Base-by-base conservation (phyloP, 2,888 invertebrate species). In the Morpho achilles region DNA sequence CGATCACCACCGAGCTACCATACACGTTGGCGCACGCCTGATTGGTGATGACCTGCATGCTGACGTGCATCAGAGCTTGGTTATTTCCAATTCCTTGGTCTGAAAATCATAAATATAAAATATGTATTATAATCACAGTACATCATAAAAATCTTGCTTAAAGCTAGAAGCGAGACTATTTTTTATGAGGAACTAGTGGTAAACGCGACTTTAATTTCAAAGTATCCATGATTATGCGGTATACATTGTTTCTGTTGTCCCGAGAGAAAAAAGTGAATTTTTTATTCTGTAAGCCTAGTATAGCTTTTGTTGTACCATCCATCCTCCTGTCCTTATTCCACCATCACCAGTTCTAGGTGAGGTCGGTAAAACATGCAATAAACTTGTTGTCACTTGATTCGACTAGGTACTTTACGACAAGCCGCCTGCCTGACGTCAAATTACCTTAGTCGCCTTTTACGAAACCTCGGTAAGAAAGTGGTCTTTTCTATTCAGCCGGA, bases 1-100 rank as follows among this genome's bases (percentile, higher is more conserved):
- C 61, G 4, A 73, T 69, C 9, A 91, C 72, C 8, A 43, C 45
- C 4, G 46, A 76, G 58, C 48, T 57, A 0, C 82, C 75, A 69
- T 76, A 91, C 8, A 67, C 65, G 5, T 68, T 41, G 6, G 70
- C 70, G 67, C 91, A 91, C 8, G 67, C 63, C 0, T 60, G 42
- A 66, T 87, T 87, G 23, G 72, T 65, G 45, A 87, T 78, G 9
- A 87, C 68, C 58, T 65, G 64, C 16, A 75, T 58, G 9, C 42
- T 56, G n/a, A 73, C 73, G 44, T 67, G 58, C 22, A 62, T 60
- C 53, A 67, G 23, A 0, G 44, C 0, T 32, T 62, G 58, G 32
- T 44, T 53, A 10, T 22, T 48, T 3, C 70, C 16, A 39, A 57
- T 59, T n/a, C 53, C 56, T 3, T 40, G 39, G 22, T 44, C 61